Base-by-base conservation (phyloP, 2,888 invertebrate genomes). In the Thecocarcelia acutangulata region DNA sequence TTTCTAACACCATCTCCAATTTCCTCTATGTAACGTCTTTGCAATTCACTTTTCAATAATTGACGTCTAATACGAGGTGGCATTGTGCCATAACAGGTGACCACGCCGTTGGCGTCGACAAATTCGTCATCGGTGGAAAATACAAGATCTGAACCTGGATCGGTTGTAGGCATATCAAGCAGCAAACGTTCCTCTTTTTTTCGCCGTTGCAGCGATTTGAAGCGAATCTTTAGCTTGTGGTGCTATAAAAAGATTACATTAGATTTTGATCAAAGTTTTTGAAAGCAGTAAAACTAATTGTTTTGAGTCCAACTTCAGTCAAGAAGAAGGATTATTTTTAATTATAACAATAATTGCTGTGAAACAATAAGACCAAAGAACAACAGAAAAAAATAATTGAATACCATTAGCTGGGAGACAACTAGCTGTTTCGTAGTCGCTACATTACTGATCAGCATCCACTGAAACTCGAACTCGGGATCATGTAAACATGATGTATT, bases 141-240 rank as follows among this genome's bases (percentile, higher is more conserved):
- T 82, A 88, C 88, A 68, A 92, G 86, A 86, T 94, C 94, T 3
- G 93, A 93, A 85, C 94, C 94, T 0, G 93, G 94, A 88, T 94
- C 94, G 9, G 94, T 94, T 54, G 94, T 94, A 82, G 92, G 92
- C 82, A 93, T 87, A 83, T 92, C 92, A 84, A 93, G 88, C 0
- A 90, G 90, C 17, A 91, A 89, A 63, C 92, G 91, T 37, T 86
- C 86, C 72, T 84, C 88, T 83, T 86, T 88, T 42, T 80, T 84
- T 0, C 84, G 83, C 0, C 81, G 73, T 58, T 79, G 70, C 13
- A 80, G 70, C 0, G 85, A 83, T 64, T 85, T 86, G 40, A 80
- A 83, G 24, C 85, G 85, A 3, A 80, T 61, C 54, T 85, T 86
- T 33, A 78, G 69, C 79, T 70, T 83, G 11, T 83, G 83, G 5